These are phyloP conservation scores for Tenualosa thibaudeaui DNA, from an alignment of 2,797 vertebrate genomes.

Conservation along the genomic window DNA sequence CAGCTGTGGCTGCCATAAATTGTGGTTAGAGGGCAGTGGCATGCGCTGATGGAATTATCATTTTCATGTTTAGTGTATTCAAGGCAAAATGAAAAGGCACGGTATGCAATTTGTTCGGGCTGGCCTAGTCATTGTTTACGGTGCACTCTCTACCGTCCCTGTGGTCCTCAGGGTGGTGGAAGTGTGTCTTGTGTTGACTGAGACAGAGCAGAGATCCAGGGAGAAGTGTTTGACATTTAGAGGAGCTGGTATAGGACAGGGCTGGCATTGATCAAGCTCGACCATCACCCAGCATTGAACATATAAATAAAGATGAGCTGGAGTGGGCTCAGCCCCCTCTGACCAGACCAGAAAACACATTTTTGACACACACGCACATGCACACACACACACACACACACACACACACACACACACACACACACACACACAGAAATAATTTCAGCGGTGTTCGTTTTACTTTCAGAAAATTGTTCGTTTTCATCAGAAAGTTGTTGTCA, in stretches of 20 bases:
- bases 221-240: conserved; percentile 65
- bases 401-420: neutral
- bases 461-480: too few relatives aligned
- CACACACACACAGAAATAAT: neutral
- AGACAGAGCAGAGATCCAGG: conserved; percentile 41
- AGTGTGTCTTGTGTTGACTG: conserved; percentile 49
- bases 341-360: neutral
- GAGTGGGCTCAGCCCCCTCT: neutral
- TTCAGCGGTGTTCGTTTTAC: neutral
- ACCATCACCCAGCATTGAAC: conserved; percentile 34
- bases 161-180: neutral
- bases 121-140: too few relatives aligned
- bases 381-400: neutral
- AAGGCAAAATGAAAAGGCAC: too few relatives aligned
- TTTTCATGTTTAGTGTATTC: too few relatives aligned
- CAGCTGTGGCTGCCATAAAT: too few relatives aligned
- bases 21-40: too few relatives aligned
- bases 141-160: neutral
- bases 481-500: neutral
- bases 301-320: conserved; percentile 52
- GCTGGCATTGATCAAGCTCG: conserved; percentile 56
- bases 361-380: neutral
- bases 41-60: too few relatives aligned
- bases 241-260: conserved; percentile 44
- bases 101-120: too few relatives aligned